Conservation (phyloP, 2,888 invertebrate species). For the Prosopocoilus inquinatus region DNA sequence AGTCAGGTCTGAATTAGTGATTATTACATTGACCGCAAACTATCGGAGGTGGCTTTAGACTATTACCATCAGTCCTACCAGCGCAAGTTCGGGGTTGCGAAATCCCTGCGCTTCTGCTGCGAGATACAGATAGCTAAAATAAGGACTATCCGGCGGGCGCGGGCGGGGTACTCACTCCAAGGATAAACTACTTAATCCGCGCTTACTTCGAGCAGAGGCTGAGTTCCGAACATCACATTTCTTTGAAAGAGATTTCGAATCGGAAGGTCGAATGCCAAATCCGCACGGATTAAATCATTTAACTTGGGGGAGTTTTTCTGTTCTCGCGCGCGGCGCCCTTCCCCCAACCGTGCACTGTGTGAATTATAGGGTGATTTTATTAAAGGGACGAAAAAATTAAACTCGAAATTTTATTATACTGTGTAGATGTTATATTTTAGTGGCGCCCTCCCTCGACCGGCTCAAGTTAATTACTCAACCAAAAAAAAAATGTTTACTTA, state of each 20-base stretch:
- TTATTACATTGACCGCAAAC: constrained; percentile 34
- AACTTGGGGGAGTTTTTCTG: constrained; percentile 26
- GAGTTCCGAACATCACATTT: constrained; percentile 35
- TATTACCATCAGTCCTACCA: constrained; percentile 32
- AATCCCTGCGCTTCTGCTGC: constrained; percentile 47
- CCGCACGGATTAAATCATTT: constrained; percentile 37
- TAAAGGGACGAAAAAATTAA: not conserved
- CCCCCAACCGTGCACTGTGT: constrained; percentile 1
- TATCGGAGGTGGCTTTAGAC: constrained; percentile 31
- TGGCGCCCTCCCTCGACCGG: too few relatives aligned
- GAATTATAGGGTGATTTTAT: constrained; percentile 1
- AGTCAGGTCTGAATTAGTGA: constrained; percentile 28
- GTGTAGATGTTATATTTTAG: too few relatives aligned
- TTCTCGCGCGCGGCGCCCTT: constrained; percentile 20
- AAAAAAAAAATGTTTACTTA: too few relatives aligned
- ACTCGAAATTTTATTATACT: too few relatives aligned
- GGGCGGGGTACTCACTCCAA: constrained; percentile 27
- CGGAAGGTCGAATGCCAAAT: constrained; percentile 33
- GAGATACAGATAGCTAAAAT: constrained; percentile 47
- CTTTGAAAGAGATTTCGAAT: constrained; percentile 33
- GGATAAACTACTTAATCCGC: constrained; percentile 39
- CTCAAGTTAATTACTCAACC: too few relatives aligned
- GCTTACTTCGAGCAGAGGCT: constrained; percentile 32
- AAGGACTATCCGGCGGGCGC: constrained; percentile 29
- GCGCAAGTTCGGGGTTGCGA: constrained; percentile 31